Base-by-base conservation (phyloP, 2,888 invertebrate genomes). In the Philereme transversata region DNA sequence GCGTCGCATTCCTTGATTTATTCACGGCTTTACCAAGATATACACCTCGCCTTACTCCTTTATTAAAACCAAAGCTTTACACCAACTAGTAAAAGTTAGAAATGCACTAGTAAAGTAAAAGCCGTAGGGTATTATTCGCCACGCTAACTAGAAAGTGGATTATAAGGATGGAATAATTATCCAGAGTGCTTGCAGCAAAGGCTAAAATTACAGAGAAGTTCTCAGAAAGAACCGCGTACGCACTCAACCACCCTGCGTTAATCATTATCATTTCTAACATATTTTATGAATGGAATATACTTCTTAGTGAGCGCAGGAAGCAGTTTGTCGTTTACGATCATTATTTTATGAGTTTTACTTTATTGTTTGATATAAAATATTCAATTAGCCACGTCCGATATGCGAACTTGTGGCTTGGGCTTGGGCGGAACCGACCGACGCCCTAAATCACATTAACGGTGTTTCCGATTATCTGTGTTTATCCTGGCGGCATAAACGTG, bases 391-490 rank as follows among this genome's bases (percentile, higher is more conserved):
- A 8, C 9, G 10, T 45, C 47, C n/a, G 44, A 49, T 52, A 64
- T 61, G 47, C 62, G 54, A 22, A 22, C 22, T 22, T 3, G 22
- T 22, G 22, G 22, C 22, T 22, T 22, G 54, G 54, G 62, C 53
- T 70, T 63, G 75, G 82, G 78, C 79, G 81, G 77, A 77, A 76
- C 78, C 74, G 70, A 76, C 78, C 74, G 70, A 71, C 77, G 76
- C 72, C 75, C 78, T 87, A 79, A 82, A 84, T 83, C 82, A 84
- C 81, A 72, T 72, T 84, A 83, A 81, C 86, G 84, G 82, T 81
- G 70, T 60, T 67, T 53, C 69, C 72, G 78, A 81, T 82, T 83
- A 85, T 83, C 81, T 79, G 70, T 78, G 82, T 83, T 87, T 84
- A 87, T 86, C 85, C 81, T 83, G 82, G 83, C 83, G 78, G 84